Conservation (phyloP, 2,113 vertebrate species). For the Aegotheles bennettii region DNA sequence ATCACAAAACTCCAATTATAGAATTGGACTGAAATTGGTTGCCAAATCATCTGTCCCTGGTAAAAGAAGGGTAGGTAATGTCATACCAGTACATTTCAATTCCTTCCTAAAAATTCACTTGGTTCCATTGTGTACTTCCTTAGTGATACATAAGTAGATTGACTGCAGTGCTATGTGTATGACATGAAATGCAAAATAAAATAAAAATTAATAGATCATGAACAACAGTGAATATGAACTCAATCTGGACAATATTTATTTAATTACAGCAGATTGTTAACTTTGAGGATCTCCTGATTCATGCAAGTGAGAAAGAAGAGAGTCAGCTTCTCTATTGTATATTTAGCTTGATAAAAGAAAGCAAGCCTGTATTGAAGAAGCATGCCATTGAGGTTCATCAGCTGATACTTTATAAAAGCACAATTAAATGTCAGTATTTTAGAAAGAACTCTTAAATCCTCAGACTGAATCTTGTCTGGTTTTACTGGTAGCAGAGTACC, state of each 20-base stretch:
- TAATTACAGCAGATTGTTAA: neutral
- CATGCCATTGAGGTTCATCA: slow-evolving; percentile 43
- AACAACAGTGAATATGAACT: neutral
- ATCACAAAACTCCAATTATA: slow-evolving; percentile 65
- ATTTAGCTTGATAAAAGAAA: slow-evolving; percentile 33
- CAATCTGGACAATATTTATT: neutral
- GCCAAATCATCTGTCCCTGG: slow-evolving; percentile 30
- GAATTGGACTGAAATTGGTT: slow-evolving; percentile 52
- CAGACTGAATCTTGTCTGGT: slow-evolving; percentile 49
- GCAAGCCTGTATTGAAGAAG: neutral
- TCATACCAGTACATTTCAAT: slow-evolving; percentile 26
- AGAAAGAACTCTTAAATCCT: slow-evolving; percentile 59
- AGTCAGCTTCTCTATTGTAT: neutral
- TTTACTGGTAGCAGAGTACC: slow-evolving; percentile 69
- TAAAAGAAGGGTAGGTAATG: slow-evolving; percentile 29
- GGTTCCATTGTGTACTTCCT: neutral
- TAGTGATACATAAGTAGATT: neutral
- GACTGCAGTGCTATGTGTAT: neutral
- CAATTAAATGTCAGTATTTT: slow-evolving; percentile 61
- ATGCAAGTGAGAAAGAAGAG: neutral
- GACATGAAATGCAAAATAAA: neutral
- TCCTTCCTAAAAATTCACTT: slow-evolving; percentile 16
- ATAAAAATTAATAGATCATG: neutral
- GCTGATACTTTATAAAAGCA: slow-evolving; percentile 62
- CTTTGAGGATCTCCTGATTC: neutral